Evolutionary conservation across 2,113 vertebrate genomes (phyloP), one percentile per base, ranked within the genome.

Genomic region (Oxyruncus cristatus): DNA sequence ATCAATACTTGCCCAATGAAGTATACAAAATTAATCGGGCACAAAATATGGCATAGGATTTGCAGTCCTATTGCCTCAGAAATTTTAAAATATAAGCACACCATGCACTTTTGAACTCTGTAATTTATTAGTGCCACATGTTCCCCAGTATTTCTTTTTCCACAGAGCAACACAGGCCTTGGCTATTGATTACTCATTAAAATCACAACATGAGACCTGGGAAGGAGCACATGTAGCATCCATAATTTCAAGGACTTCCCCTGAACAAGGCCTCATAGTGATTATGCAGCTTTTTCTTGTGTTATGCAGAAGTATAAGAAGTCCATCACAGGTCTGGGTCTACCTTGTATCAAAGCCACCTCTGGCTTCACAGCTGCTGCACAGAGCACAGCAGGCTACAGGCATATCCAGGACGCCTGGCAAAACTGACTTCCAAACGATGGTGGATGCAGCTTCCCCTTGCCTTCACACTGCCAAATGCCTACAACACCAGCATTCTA

Each of bases 171-270:
- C 44, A 78, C 12, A 83, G n/a, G 63, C 63, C 65, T 79, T 91
- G 76, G n/a, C 55, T 93, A 66, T 94, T 86, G 94, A 88, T 92
- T 83, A 91, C 20, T 91, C 79, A 83, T 93, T 86, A 88, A 93
- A 93, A 93, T 74, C 67, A 86, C 85, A 85, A 59, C 79, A 83
- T 30, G 88, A 85, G 50, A 70, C 50, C 46, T 15, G 10, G 24
- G 59, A 76, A 68, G 46, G 12, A 74, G 63, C 14, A 53, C 32
- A 70, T 18, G 42, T 42, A 63, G 82, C 32, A 87, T 42, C n/a
- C 71, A 24, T 59, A 42, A 90, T 76, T 79, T 70, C 53, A 56
- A 3, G 2, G 33, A 16, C 23, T 86, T 90, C 62, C n/a, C 75
- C 76, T 58, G 37, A 85, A 58, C 37, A 66, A 50, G 59, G 46